Evolutionary conservation across 2,888 invertebrate genomes (phyloP), one percentile per base, ranked within the genome.

Genomic region (Pristionchus maxplancki): DNA sequence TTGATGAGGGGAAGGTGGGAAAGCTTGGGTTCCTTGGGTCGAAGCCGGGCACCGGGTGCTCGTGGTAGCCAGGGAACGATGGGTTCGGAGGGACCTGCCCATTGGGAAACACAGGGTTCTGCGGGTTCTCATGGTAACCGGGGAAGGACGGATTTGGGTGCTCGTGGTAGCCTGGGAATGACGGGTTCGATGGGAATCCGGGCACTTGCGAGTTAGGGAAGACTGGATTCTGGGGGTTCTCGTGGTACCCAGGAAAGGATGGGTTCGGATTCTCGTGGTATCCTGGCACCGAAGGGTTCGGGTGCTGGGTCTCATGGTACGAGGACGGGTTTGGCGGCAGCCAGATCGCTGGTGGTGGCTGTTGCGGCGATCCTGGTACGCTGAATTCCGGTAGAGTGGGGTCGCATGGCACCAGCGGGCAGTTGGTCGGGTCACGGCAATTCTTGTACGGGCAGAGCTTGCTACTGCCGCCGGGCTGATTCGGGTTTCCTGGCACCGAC

Each of bases 211-310:
- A n/a, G 34, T 17, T 67, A 34, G 67, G 67, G 78, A 78, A 78
- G 20, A 13, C 4, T 17, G 44, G 78, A 28, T 24, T 40, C 17
- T 8, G 44, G 4, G 78, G 40, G 71, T 24, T 24, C 37, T 28
- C 40, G 31, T 28, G 37, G 15, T 31, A 74, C n/a, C 40, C 71
- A 1, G 71, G 71, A 24, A 40, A 44, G n/a, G n/a, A 13, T 13
- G 78, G 78, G 6, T 64, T 28, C 28, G 82, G 82, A 20, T 83
- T 37, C 50, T 53, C 50, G 11, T 50, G 82, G 53, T 83, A 50
- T 24, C 44, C 78, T 48, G 78, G 78, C 11, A n/a, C 40, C 24
- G 40, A 20, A 2, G 71, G 71, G 40, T 74, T 74, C 37, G 71
- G 78, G 20, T 24, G n/a, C 17, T 78, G 44, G 28, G 44, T 9